Conservation (phyloP, 2,113 vertebrate species). For the Megalops atlanticus region DNA sequence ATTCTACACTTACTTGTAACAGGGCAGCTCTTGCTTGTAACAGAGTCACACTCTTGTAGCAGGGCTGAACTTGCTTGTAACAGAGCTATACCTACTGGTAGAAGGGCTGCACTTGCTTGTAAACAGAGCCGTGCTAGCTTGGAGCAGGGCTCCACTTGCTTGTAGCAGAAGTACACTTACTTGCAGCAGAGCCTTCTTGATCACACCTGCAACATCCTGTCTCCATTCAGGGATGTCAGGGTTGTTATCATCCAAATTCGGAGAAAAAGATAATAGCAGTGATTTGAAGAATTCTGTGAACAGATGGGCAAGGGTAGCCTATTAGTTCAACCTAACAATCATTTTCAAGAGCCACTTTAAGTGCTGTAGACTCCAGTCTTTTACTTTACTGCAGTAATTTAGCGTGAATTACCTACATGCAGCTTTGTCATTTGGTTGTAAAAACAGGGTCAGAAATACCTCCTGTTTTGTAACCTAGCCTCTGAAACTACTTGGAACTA, state of each 20-base stretch:
- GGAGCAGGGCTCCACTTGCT: too few relatives aligned
- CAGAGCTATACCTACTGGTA: too few relatives aligned
- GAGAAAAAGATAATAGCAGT: constrained; percentile 89
- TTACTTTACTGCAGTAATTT: not conserved
- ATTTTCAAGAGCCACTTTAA: constrained; percentile 42
- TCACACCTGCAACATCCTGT: constrained; percentile 87
- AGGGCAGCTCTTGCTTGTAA: too few relatives aligned
- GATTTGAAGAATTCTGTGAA: constrained; percentile 89
- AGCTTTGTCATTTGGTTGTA: constrained; percentile 25
- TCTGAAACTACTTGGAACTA: too few relatives aligned
- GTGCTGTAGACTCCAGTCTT: constrained; percentile 46
- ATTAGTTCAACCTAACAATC: constrained; percentile 37
- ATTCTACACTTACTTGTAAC: too few relatives aligned
- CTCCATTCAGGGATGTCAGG: constrained; percentile 95
- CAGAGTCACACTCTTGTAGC: too few relatives aligned
- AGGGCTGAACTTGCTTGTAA: too few relatives aligned
- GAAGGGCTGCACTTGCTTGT: too few relatives aligned
- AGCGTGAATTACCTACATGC: not conserved
- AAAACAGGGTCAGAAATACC: too few relatives aligned
- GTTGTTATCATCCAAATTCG: constrained; percentile 91
- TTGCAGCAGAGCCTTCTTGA: constrained; percentile 85
- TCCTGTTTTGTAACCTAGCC: too few relatives aligned
- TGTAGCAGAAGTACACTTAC: constrained; percentile 55
- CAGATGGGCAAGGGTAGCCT: not conserved
- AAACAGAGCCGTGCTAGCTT: too few relatives aligned